Evolutionary conservation across 1,140 invertebrate species (phyloP).

Genomic region (Theocolax elegans): DNA sequence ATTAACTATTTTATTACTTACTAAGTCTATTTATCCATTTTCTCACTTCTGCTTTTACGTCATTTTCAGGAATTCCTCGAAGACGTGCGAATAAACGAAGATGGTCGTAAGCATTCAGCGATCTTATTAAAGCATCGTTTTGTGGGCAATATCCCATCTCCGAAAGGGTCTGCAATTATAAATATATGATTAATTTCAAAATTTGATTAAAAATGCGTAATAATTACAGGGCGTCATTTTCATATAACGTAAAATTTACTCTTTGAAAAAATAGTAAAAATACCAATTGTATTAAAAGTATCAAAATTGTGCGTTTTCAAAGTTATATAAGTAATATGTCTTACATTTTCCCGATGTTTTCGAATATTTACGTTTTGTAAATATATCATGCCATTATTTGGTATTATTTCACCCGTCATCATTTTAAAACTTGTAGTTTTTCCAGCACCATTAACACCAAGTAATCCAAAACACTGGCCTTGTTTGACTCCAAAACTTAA

Average conservation of each 20-base stretch:
- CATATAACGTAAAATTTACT: constrained; percentile 6
- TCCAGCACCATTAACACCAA: constrained; percentile 87
- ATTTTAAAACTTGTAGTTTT: constrained; percentile 91
- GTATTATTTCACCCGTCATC: constrained; percentile 83
- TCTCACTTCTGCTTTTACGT: constrained; percentile 66
- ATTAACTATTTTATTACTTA: constrained; percentile 46
- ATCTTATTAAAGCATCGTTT: constrained; percentile 77
- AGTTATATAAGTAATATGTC: too few species aligned
- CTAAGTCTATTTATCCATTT: constrained; percentile 66
- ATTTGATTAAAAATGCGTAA: too few species aligned
- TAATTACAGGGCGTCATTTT: too few species aligned
- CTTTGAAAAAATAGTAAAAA: too few species aligned
- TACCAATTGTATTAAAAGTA: too few species aligned
- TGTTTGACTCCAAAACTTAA: constrained; percentile 73
- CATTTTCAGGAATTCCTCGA: constrained; percentile 71
- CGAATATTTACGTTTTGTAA: constrained; percentile 58
- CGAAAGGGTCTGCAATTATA: constrained; percentile 62
- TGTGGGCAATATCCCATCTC: constrained; percentile 78
- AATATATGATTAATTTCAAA: too few species aligned
- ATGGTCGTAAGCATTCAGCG: constrained; percentile 77
- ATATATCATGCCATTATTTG: constrained; percentile 72
- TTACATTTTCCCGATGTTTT: constrained; percentile 65
- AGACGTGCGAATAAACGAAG: constrained; percentile 75
- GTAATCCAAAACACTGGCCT: constrained; percentile 87
- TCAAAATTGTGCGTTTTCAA: too few species aligned